Evolutionary conservation across 2,888 invertebrate species (phyloP).

Genomic region (Drosophila prostipennis): DNA sequence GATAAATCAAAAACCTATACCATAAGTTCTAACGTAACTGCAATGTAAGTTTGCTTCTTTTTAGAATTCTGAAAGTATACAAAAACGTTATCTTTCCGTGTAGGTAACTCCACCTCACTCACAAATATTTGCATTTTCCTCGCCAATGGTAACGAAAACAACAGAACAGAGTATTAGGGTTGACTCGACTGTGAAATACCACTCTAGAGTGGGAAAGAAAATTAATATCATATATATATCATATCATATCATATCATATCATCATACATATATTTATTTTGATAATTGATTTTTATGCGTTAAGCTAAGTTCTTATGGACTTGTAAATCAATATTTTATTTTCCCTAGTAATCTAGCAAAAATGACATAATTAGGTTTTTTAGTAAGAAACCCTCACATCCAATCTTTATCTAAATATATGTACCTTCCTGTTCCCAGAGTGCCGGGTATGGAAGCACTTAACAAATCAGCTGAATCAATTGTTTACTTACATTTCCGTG

Average conservation of each 20-base stretch:
- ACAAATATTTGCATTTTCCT: conserved; percentile 30
- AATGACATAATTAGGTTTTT: too few species aligned
- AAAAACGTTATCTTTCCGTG: conserved; percentile 9
- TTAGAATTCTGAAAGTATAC: conserved; percentile 14
- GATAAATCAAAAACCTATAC: neutral
- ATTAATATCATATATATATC: too few species aligned
- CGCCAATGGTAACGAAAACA: conserved; percentile 7
- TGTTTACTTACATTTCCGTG: conserved; percentile 36
- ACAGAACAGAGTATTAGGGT: neutral
- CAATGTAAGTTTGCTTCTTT: conserved; percentile 8
- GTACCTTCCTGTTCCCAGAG: neutral
- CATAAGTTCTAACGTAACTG: neutral
- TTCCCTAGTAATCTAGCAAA: neutral
- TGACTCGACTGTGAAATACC: conserved; percentile 18
- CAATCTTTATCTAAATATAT: neutral
- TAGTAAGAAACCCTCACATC: neutral
- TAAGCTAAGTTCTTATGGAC: too few species aligned
- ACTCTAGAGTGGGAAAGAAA: too few species aligned
- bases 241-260: too few species aligned
- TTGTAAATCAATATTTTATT: too few species aligned
- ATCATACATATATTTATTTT: too few species aligned
- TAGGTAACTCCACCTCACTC: neutral
- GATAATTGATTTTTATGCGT: too few species aligned
- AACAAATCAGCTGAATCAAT: conserved; percentile 44
- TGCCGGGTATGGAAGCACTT: conserved; percentile 22